Conservation (phyloP, 2,888 invertebrate genomes). For the Amitus sp. region DNA sequence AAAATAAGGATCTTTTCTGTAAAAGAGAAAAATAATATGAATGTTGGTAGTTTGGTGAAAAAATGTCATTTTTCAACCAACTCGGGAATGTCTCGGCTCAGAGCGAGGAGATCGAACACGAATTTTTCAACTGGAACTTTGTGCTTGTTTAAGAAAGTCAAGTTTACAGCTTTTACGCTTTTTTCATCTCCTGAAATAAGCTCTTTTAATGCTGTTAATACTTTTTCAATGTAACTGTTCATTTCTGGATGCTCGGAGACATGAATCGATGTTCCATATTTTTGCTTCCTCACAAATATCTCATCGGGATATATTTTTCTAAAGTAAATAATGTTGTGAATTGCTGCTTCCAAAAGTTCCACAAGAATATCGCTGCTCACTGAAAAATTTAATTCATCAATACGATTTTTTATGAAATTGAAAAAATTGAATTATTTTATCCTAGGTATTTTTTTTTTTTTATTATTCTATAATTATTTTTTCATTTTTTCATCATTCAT, state of each 20-base stretch:
- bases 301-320: constrained; percentile 73
- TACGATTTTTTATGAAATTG: no score
- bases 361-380: constrained; percentile 70
- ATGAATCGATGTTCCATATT: constrained; percentile 72
- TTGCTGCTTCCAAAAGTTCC: constrained; percentile 75
- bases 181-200: constrained; percentile 68
- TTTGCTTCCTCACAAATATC: constrained; percentile 72
- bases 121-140: constrained; percentile 65
- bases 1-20: constrained; percentile 70
- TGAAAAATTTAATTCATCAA: no score
- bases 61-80: no score
- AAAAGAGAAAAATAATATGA: constrained; percentile 23
- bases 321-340: constrained; percentile 72
- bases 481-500: no score
- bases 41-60: neutral
- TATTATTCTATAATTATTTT: no score
- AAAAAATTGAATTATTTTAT: no score
- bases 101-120: constrained; percentile 64
- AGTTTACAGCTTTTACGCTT: constrained; percentile 67
- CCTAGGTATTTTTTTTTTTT: no score
- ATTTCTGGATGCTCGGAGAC: constrained; percentile 74
- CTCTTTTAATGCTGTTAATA: constrained; percentile 49
- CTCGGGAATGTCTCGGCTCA: constrained; percentile 49
- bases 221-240: constrained; percentile 68
- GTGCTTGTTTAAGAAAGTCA: constrained; percentile 67